These are phyloP conservation scores for Sipha flava DNA, from an alignment of 1,140 invertebrate genomes.

Conservation along the genomic window DNA sequence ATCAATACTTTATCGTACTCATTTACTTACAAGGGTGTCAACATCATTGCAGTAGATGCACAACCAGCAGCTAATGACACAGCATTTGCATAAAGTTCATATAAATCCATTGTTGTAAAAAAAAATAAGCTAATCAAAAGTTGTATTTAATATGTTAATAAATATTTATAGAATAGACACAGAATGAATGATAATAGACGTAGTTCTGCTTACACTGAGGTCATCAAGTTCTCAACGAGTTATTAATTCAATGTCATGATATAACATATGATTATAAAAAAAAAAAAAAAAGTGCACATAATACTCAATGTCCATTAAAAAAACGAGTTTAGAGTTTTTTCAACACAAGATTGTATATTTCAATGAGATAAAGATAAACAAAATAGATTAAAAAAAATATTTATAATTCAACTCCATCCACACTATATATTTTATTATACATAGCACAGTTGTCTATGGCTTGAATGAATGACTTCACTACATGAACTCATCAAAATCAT, in stretches of 20 bases:
- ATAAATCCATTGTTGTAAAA: background rate
- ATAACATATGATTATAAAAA: no score
- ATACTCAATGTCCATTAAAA: no score
- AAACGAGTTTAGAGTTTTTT: background rate
- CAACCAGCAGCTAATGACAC: background rate
- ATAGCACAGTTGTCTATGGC: background rate
- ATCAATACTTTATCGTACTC: no score
- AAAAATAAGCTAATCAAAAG: no score
- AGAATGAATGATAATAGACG: background rate
- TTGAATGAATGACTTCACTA: slow-evolving; percentile 42
- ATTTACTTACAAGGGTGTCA: slow-evolving; percentile 23
- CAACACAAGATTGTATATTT: slow-evolving; percentile 17
- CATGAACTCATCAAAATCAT: slow-evolving; percentile 61
- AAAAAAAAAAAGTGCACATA: no score
- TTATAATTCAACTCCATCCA: background rate
- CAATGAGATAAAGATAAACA: slow-evolving; percentile 25
- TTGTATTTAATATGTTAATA: no score
- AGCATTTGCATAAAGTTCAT: background rate
- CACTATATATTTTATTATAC: background rate
- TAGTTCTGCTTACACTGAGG: no score
- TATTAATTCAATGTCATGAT: no score
- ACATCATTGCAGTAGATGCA: slow-evolving; percentile 2
- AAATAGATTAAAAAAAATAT: background rate
- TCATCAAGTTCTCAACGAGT: no score
- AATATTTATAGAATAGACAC: no score